Base-by-base conservation (phyloP, 2,113 vertebrate genomes). In the Mesocricetus auratus region DNA sequence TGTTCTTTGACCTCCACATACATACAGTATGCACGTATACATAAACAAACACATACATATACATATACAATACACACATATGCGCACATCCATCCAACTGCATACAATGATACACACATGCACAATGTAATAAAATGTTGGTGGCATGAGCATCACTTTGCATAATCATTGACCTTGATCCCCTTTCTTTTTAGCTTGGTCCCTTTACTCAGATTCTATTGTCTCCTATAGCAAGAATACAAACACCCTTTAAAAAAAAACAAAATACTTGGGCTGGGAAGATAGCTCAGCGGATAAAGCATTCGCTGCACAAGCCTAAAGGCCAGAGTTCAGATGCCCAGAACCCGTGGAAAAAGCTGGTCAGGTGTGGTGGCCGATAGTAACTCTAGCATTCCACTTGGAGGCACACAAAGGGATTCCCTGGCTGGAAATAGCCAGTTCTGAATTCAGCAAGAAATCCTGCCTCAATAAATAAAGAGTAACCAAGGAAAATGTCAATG, bases 161-260 rank as follows among this genome's bases (percentile, higher is more conserved):
- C 21, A 0, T 2, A 66, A 29, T 77, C 45, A 24, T 77, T n/a
- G 19, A 16, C 15, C 13, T 69, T 10, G 45, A 77, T 86, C 29
- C 19, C 31, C 33, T 78, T 62, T 17, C 50, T 66, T 12, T 7
- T 50, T 16, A n/a, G 73, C 19, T 31, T 39, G 4, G 5, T 58
- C 12, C 11, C 58, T 36, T 62, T 17, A 12, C 58, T 17, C 33
- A 4, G 36, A 68, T 26, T n/a, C 81, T 78, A 58, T 79, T 58
- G 42, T 64, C 21, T 87, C 36, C 24, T 31, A 9, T 19, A 9
- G 9, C 74, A 93, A 66, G 62, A 93, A 91, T 45, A 19, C 39
- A 81, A 85, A 77, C 19, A 88, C 66, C 45, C 79, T 81, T 50
- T 58, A n/a, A 92, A 90, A 47, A 90, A 47, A 53, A 93, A 69